These are phyloP conservation scores for Psittacus erithacus DNA, from an alignment of 2,113 vertebrate species.

Conservation along the genomic window DNA sequence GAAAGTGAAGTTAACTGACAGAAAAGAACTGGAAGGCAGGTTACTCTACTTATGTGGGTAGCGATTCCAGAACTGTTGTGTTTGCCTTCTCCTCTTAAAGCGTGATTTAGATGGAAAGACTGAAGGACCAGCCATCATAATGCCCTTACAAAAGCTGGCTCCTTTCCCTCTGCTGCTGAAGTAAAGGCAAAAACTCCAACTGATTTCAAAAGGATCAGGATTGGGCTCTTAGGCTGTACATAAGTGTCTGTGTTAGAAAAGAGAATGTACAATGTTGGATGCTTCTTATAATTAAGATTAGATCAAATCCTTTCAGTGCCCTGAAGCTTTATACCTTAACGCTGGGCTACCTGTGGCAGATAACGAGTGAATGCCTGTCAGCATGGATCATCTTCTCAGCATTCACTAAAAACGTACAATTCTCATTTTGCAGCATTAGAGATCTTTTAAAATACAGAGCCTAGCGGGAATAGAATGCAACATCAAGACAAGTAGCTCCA, in stretches of 20 bases:
- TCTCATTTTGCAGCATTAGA: background rate
- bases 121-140: background rate
- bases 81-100: background rate
- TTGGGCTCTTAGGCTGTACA: slow-evolving; percentile 60
- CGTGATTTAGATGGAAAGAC: background rate
- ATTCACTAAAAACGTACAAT: background rate
- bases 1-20: background rate
- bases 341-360: slow-evolving; percentile 62
- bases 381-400: slow-evolving; percentile 37
- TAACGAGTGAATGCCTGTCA: slow-evolving; percentile 46
- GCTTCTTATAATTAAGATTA: slow-evolving; percentile 57
- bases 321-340: slow-evolving; percentile 52
- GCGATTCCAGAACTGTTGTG: background rate
- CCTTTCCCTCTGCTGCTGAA: background rate
- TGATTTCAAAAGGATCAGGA: slow-evolving; percentile 52
- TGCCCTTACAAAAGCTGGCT: background rate
- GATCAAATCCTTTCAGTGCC: slow-evolving; percentile 64
- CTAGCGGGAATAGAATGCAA: background rate
- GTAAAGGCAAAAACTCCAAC: slow-evolving; percentile 3
- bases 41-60: background rate
- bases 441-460: background rate
- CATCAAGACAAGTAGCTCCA: background rate
- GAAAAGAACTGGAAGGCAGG: background rate
- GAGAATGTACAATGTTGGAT: slow-evolving; percentile 29
- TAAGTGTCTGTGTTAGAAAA: slow-evolving; percentile 43